Base-by-base conservation (phyloP, 2,888 invertebrate genomes). In the Listrodromus nycthemerus region DNA sequence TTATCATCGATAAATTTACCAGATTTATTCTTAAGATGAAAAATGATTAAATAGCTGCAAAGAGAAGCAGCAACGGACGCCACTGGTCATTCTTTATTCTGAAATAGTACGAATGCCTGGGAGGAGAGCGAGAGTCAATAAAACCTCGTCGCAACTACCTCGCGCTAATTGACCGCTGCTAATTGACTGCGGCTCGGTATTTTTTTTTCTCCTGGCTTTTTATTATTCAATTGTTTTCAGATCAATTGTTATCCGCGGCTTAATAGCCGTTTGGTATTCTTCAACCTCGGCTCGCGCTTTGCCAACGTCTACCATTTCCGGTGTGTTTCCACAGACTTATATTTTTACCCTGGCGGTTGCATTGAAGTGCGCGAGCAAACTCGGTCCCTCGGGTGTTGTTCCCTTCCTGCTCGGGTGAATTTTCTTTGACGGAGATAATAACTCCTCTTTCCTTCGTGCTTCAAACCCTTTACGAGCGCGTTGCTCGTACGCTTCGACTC, bases 91-190 rank as follows among this genome's bases (percentile, higher is more conserved):
- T 37, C 80, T 80, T 76, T 66, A 73, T 24, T 58, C 5, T 2
- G 21, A 33, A 55, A 80, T 80, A 69, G 55, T 66, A 48, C 48
- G 76, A 30, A 80, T 80, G 55, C 80, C 83, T 71, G 52, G 48
- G 52, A 45, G 7, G 52, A 83, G 80, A 83, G 65, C 65, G 80
- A 84, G 80, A 84, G 80, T 84, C 73, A 50, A 80, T 83, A 80
- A 76, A 83, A 50, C n/a, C 50, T 45, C 67, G 71, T 21, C 24
- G 71, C 27, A 30, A 70, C 69, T 67, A 19, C 50, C 45, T 6
- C 37, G n/a, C 52, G 80, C 76, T 83, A 83, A 83, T 83, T 83
- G 77, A 80, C 73, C 24, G 27, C 50, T 21, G 58, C 65, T 50
- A 77, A 77, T 76, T 77, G 24, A n/a, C 71, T n/a, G 16, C 61